Evolutionary conservation across 2,888 invertebrate genomes (phyloP).

Genomic region (Rotaria socialis): DNA sequence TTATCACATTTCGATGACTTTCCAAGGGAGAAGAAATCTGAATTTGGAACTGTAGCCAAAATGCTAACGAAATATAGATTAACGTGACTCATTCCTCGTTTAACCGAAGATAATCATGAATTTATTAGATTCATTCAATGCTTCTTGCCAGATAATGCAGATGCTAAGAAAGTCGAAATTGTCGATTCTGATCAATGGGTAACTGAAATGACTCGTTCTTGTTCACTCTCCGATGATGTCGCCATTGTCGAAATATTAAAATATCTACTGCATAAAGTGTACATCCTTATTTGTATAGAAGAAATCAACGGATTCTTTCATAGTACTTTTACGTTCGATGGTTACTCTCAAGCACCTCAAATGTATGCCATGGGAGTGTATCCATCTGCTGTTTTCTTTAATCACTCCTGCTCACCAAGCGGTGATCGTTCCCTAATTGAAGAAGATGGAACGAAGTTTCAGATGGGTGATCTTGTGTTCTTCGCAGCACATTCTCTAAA

Average conservation of each 20-base stretch:
- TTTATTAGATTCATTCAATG: neutral
- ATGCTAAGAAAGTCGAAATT: neutral
- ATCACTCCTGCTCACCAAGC: constrained; percentile 10
- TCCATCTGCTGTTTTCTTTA: neutral
- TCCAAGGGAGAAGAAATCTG: neutral
- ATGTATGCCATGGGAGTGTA: neutral
- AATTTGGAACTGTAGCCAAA: neutral
- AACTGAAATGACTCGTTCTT: neutral
- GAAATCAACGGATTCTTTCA: neutral
- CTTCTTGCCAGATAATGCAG: neutral
- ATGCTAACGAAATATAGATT: neutral
- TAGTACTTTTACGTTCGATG: neutral
- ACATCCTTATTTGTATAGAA: constrained; percentile 1
- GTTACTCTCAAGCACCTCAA: neutral
- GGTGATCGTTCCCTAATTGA: neutral
- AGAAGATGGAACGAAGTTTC: neutral
- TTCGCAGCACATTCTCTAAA: neutral
- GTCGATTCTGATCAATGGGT: neutral
- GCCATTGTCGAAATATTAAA: neutral
- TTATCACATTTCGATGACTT: neutral
- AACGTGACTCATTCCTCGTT: neutral
- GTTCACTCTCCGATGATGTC: neutral
- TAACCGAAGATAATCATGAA: neutral
- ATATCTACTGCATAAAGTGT: neutral
- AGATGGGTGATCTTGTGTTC: neutral